Percentiles rank a stretch among this genome's conserved stretches.
These are phyloP conservation scores for Festucalex cinctus DNA, from an alignment of 2,113 vertebrate genomes.

Conservation along the genomic window DNA sequence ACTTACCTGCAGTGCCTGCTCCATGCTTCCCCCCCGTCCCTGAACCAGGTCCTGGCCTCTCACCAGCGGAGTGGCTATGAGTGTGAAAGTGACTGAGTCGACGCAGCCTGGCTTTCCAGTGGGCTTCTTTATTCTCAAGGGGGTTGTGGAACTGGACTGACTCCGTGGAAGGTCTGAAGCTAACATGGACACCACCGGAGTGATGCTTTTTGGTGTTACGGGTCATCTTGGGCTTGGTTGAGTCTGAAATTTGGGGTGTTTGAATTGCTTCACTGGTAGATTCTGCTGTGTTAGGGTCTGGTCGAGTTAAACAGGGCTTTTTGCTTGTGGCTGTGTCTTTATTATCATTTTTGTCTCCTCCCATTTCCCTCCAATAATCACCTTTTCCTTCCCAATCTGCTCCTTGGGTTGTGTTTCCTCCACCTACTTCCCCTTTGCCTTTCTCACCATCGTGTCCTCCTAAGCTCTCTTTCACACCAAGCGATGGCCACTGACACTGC, in stretches of 20 bases:
- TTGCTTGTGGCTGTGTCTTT: slow-evolving; percentile 60
- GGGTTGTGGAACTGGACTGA: slow-evolving; percentile 96
- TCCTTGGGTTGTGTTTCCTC: slow-evolving; percentile 22
- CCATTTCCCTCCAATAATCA: slow-evolving; percentile 36
- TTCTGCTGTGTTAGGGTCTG: slow-evolving; percentile 73
- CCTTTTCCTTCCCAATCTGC: slow-evolving; percentile 41
- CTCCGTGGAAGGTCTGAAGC: slow-evolving; percentile 94
- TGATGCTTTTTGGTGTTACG: slow-evolving; percentile 81
- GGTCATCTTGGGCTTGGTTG: slow-evolving; percentile 78
- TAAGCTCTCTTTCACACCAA: slow-evolving; percentile 36
- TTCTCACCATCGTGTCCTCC: slow-evolving; percentile 42
- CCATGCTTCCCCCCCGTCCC: slow-evolving; percentile 63
- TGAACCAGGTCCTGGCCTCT: slow-evolving; percentile 59
- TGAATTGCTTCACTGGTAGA: slow-evolving; percentile 58
- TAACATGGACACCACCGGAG: slow-evolving; percentile 83
- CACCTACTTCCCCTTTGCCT: slow-evolving; percentile 24
- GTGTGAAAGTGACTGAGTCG: slow-evolving; percentile 89
- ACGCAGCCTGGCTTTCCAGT: slow-evolving; percentile 91
- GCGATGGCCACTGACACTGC: slow-evolving; percentile 64
- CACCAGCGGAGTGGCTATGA: slow-evolving; percentile 71
- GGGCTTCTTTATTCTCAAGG: slow-evolving; percentile 91
- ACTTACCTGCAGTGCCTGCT: slow-evolving; percentile 74
- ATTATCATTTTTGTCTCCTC: slow-evolving; percentile 41
- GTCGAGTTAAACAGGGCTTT: slow-evolving; percentile 72
- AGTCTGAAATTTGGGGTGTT: slow-evolving; percentile 56